Percentiles rank a stretch among this genome's conserved stretches.
Conservation (phyloP, 2,888 invertebrate species). For the Anticlea derivata region DNA sequence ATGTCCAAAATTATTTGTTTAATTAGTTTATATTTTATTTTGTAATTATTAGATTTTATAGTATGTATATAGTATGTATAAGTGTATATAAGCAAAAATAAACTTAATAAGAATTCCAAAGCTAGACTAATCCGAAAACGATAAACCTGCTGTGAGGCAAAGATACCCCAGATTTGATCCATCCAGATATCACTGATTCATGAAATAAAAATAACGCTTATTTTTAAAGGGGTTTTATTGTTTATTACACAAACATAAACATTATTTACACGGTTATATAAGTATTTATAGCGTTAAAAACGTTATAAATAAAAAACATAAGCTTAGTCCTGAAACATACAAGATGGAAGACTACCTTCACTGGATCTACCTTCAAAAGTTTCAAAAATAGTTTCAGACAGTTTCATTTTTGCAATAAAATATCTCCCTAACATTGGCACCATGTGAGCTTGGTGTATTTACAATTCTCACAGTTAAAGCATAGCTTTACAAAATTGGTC, state of each 20-base stretch:
- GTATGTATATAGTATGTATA: too few relatives aligned
- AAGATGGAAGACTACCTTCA: conserved; percentile 52
- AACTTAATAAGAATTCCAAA: too few relatives aligned
- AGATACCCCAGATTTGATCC: too few relatives aligned
- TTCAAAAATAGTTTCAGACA: conserved; percentile 32
- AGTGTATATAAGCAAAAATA: too few relatives aligned
- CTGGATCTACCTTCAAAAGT: conserved; percentile 45
- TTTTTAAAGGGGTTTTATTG: conserved; percentile 34
- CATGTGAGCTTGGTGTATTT: conserved; percentile 57
- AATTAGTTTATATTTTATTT: too few relatives aligned
- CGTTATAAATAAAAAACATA: conserved; percentile 43
- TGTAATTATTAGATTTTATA: too few relatives aligned
- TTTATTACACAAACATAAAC: conserved; percentile 72
- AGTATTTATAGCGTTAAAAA: conserved; percentile 49
- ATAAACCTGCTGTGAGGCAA: too few relatives aligned
- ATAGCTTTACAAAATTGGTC: conserved; percentile 30
- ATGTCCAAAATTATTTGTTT: too few relatives aligned
- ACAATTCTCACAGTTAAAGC: conserved; percentile 48
- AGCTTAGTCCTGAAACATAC: conserved; percentile 46
- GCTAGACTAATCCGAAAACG: too few relatives aligned
- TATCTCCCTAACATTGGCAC: conserved; percentile 54
- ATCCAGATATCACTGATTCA: too few relatives aligned
- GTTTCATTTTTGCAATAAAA: conserved; percentile 30
- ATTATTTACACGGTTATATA: conserved; percentile 69
- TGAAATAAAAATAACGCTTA: conserved; percentile 5